A percentile compares a stretch with the other conserved stretches of the same genome.
phyloP scores from a whole-genome alignment of 2,113 vertebrate species.

The Catagonus wagneri region DNA sequence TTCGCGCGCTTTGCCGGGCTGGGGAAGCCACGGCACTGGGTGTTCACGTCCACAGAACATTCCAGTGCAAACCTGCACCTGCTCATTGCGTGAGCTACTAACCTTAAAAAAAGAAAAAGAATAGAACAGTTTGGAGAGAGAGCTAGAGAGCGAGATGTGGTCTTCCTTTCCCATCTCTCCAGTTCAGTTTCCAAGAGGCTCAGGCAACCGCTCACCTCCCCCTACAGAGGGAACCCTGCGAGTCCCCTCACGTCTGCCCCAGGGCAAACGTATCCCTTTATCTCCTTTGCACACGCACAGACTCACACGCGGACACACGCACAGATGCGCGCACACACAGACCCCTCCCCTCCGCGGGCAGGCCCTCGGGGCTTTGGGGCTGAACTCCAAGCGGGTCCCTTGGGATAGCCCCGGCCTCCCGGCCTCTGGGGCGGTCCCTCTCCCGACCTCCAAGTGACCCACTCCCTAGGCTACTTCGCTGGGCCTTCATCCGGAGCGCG shows the following conservation, averaged over 20 bases:
- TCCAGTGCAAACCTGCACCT: conserved; percentile 63
- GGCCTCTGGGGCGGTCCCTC: not conserved
- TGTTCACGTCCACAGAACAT: not conserved
- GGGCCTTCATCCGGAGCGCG: not conserved
- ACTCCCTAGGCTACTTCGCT: conserved; percentile 56
- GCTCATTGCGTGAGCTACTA: conserved; percentile 32
- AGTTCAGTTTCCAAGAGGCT: not conserved
- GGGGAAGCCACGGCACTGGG: not conserved
- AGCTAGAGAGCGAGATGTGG: not conserved
- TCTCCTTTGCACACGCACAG: conserved; percentile 51
- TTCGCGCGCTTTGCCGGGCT: not conserved
- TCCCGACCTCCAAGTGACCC: conserved; percentile 68
- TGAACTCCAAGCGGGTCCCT: conserved; percentile 23
- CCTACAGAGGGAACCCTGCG: not conserved
- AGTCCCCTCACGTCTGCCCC: conserved; percentile 20
- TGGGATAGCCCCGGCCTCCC: conserved; percentile 14
- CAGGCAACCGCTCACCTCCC: not conserved
- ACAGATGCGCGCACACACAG: conserved; percentile 53
- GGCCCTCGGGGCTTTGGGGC: not conserved
- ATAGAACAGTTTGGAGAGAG: not conserved
- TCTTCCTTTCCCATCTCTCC: not conserved
- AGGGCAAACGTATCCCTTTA: conserved; percentile 21
- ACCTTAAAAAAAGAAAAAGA: not conserved
- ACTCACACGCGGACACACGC: conserved; percentile 41
- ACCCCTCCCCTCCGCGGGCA: conserved; percentile 62